These are phyloP conservation scores for Reinhardtius hippoglossoides DNA, from an alignment of 2,113 vertebrate genomes.

Conservation along the genomic window DNA sequence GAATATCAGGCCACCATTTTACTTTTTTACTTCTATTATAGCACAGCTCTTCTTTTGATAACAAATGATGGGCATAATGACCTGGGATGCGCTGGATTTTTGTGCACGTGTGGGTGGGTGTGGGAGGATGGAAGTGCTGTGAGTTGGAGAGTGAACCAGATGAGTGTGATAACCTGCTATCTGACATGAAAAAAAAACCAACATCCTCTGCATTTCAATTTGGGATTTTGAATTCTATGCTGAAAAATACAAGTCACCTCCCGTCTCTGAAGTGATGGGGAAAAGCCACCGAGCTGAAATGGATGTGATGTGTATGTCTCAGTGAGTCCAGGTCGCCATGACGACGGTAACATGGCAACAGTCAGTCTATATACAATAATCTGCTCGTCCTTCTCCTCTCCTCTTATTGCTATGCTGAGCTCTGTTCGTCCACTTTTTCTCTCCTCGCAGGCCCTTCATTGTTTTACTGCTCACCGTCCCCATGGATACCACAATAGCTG, in stretches of 20 bases:
- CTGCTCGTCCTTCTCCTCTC: constrained; percentile 16
- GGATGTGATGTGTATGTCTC: constrained; percentile 54
- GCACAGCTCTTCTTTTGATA: constrained; percentile 51
- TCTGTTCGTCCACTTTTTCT: constrained; percentile 20
- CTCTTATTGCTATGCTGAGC: constrained; percentile 10
- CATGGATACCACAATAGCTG: constrained; percentile 48
- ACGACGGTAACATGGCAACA: constrained; percentile 83
- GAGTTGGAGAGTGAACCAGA: constrained; percentile 50
- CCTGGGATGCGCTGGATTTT: constrained; percentile 53
- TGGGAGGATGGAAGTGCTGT: constrained; percentile 69
- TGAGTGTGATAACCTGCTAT: constrained; percentile 36
- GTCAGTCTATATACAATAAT: constrained; percentile 68
- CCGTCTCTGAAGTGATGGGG: background rate
- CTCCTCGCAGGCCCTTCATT: constrained; percentile 23
- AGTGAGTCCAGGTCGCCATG: constrained; percentile 73
- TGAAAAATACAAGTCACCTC: constrained; percentile 3
- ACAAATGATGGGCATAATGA: constrained; percentile 59
- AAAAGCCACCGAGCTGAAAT: constrained; percentile 24
- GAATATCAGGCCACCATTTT: constrained; percentile 60
- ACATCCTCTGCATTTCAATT: constrained; percentile 41
- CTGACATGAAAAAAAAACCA: background rate
- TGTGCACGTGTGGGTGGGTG: constrained; percentile 63
- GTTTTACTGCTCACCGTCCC: constrained; percentile 9
- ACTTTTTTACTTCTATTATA: constrained; percentile 49
- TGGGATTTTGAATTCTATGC: background rate